phyloP scores from a whole-genome alignment of 2,113 vertebrate species.

The Astur gentilis region DNA sequence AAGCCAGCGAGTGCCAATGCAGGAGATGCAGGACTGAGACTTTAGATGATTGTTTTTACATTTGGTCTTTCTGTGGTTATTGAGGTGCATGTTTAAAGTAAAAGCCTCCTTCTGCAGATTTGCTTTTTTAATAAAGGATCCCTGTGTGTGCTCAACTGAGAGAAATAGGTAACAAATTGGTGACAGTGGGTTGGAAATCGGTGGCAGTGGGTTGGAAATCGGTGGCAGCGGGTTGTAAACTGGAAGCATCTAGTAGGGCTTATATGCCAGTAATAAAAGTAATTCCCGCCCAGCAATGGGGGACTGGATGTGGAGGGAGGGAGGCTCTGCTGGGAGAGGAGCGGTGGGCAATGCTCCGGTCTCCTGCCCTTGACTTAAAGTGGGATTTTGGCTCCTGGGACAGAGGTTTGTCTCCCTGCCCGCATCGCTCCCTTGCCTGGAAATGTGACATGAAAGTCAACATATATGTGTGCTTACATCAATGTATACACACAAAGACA shows the following conservation, averaged over 20 bases:
- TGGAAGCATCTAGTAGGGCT: background rate
- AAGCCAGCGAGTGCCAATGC: background rate
- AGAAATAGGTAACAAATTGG: background rate
- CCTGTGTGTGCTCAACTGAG: rapidly evolving
- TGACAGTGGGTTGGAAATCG: background rate
- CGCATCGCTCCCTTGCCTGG: background rate
- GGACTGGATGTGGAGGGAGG: background rate
- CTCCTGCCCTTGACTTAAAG: background rate
- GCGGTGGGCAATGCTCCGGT: rapidly evolving
- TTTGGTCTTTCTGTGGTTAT: background rate
- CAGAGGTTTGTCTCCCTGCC: background rate
- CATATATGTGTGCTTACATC: background rate
- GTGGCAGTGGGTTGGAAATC: background rate
- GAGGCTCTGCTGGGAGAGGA: background rate
- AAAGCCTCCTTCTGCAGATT: background rate
- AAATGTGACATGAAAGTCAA: background rate
- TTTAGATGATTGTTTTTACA: conserved; percentile 19
- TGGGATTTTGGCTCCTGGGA: background rate
- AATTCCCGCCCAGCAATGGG: background rate
- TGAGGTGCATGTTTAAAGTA: background rate
- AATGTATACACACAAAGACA: background rate
- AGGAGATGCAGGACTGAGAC: background rate
- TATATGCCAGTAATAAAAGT: background rate
- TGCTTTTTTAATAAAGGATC: background rate
- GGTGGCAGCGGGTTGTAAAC: background rate